A percentile compares a stretch with the other conserved stretches of the same genome.
These are phyloP conservation scores for Eudasyphora cyanicolor DNA, from an alignment of 2,888 invertebrate genomes.

Conservation along the genomic window DNA sequence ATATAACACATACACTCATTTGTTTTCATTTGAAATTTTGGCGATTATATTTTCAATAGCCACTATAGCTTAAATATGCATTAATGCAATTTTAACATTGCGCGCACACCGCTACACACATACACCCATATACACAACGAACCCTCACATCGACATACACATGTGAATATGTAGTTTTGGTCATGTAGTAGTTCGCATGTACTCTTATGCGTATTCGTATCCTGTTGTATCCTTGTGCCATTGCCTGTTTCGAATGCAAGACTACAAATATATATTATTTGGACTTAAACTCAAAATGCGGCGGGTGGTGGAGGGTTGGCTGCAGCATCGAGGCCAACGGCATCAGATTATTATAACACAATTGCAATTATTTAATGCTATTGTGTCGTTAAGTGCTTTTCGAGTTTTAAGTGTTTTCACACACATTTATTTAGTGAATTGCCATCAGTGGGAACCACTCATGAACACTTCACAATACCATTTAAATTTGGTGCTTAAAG, in stretches of 20 bases:
- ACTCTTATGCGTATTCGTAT: too few species aligned
- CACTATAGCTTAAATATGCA: constrained; percentile 44
- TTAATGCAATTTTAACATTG: not conserved
- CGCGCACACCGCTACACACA: not conserved
- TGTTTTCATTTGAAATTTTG: not conserved
- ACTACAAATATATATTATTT: constrained; percentile 5
- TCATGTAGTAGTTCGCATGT: not conserved
- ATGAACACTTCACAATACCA: too few species aligned
- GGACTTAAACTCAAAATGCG: not conserved
- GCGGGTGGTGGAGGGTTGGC: not conserved
- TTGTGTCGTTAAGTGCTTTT: constrained; percentile 21
- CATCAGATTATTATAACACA: constrained; percentile 1
- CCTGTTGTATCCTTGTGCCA: too few species aligned
- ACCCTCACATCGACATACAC: not conserved
- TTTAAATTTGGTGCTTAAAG: not conserved
- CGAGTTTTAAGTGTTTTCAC: constrained; percentile 20
- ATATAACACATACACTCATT: too few species aligned
- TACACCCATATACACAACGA: not conserved
- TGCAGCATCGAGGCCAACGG: not conserved
- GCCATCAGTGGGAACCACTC: not conserved
- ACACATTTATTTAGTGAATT: not conserved
- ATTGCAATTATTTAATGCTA: constrained; percentile 28
- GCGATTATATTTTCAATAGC: constrained; percentile 43
- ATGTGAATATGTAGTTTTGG: not conserved
- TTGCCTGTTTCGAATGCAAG: not conserved